phyloP scores from a whole-genome alignment of 2,113 vertebrate species.

The Perccottus glenii region DNA sequence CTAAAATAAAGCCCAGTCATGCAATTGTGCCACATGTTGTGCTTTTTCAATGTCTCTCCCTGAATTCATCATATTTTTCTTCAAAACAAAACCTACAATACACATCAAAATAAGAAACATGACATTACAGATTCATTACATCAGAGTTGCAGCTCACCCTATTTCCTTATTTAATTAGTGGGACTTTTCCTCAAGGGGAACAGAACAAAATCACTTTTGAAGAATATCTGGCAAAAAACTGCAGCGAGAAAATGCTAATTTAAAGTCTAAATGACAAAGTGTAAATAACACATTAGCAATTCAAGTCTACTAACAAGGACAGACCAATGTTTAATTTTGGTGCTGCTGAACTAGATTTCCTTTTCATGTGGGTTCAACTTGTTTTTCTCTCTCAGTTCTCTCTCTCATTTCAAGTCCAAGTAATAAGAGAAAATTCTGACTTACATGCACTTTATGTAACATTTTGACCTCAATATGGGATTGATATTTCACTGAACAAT shows the following conservation, averaged over 20 bases:
- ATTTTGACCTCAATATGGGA: neutral
- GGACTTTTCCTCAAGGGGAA: slow-evolving; percentile 40
- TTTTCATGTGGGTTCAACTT: slow-evolving; percentile 20
- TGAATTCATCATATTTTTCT: slow-evolving; percentile 27
- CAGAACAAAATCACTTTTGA: slow-evolving; percentile 47
- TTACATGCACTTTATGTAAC: neutral
- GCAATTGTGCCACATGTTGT: slow-evolving; percentile 23
- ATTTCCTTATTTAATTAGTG: slow-evolving; percentile 65
- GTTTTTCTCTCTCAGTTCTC: neutral
- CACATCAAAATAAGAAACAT: slow-evolving; percentile 35
- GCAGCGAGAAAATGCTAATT: slow-evolving; percentile 62
- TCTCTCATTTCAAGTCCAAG: slow-evolving; percentile 14
- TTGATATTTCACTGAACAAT: neutral
- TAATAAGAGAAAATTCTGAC: slow-evolving; percentile 1
- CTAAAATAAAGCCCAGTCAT: too few species aligned
- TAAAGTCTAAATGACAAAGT: slow-evolving; percentile 64
- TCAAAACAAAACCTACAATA: slow-evolving; percentile 17
- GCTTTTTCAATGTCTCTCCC: slow-evolving; percentile 9
- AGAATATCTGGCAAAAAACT: slow-evolving; percentile 45
- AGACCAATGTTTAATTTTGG: slow-evolving; percentile 49
- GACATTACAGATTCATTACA: slow-evolving; percentile 62
- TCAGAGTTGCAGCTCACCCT: slow-evolving; percentile 43
- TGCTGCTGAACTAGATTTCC: neutral
- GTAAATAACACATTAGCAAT: slow-evolving; percentile 70
- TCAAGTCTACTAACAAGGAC: slow-evolving; percentile 63